Base-by-base conservation (phyloP, 2,113 vertebrate genomes). In the Pleuronectes platessa region DNA sequence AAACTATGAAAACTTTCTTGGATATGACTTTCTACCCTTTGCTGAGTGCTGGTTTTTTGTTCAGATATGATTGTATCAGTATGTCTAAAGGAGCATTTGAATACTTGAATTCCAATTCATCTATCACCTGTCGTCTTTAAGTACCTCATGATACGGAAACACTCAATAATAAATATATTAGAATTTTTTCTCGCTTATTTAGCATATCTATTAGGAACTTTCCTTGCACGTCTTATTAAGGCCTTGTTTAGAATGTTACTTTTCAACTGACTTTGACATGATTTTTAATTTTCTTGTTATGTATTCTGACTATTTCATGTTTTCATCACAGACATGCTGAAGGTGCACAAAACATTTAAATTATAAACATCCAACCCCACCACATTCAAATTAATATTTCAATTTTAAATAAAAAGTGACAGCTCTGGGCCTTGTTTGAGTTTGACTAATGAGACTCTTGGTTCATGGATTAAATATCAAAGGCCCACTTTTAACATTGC, bases 31-130 rank as follows among this genome's bases (percentile, higher is more conserved):
- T 68, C 53, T 18, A 8, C 18, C 9, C 45, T 45, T 67, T 63
- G 23, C 10, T n/a, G 18, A 37, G n/a, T 58, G 51, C 9, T 37
- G 8, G 17, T 27, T 5, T 11, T 45, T 35, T 37, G 12, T 60
- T 54, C 54, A 27, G 6, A 40, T 60, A 3, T 53, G 35, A 74
- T 73, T 37, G 27, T 35, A 66, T 76, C 45, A 23, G 20, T 21
- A 23, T 15, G 13, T 78, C 20, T 15, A 37, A 42, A 37, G 9
- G 10, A 37, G 35, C 4, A 68, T 66, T 67, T 58, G 12, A 42
- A 65, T 54, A 60, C 62, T 58, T 73, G 45, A 47, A 47, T 42
- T 68, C 80, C 62, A 21, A 64, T 61, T 42, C 24, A 15, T 61
- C 20, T 56, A 37, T 37, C 35, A 10, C 35, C 35, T 37, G 9